Conservation (phyloP, 2,113 vertebrate genomes). For the Rynchops niger region DNA sequence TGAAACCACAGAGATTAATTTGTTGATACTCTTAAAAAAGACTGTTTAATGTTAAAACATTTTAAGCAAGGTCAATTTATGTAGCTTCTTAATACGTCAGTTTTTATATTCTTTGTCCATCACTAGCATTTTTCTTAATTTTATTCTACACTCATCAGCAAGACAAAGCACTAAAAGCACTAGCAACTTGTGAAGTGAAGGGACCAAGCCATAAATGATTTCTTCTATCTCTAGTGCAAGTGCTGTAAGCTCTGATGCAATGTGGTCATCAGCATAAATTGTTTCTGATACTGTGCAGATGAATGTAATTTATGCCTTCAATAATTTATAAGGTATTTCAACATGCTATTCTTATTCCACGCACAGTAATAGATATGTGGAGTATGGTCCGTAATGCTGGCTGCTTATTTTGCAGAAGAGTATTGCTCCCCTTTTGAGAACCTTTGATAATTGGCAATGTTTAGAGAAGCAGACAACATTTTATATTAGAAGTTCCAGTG, state of each 20-base stretch:
- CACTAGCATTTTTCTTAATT: not conserved
- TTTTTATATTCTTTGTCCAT: not conserved
- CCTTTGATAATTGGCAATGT: constrained; percentile 42
- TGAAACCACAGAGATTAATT: not conserved
- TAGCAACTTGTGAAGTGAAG: not conserved
- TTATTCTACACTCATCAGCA: not conserved
- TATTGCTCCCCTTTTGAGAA: constrained; percentile 34
- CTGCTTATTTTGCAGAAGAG: constrained; percentile 9
- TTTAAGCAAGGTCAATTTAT: not conserved
- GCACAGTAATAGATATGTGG: not conserved
- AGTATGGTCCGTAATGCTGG: not conserved
- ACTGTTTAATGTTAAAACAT: not conserved
- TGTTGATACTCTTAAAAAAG: not conserved
- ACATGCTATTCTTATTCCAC: not conserved
- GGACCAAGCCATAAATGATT: not conserved
- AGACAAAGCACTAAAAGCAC: not conserved
- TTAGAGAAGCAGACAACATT: constrained; percentile 55
- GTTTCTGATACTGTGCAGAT: not conserved
- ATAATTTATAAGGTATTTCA: not conserved
- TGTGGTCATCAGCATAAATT: not conserved
- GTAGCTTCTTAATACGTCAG: not conserved
- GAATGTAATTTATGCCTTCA: not conserved
- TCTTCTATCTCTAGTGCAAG: not conserved
- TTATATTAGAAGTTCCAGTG: constrained; percentile 47
- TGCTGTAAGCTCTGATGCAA: not conserved